These are phyloP conservation scores for Dendrolimus pini DNA, from an alignment of 2,888 invertebrate genomes.

Conservation along the genomic window DNA sequence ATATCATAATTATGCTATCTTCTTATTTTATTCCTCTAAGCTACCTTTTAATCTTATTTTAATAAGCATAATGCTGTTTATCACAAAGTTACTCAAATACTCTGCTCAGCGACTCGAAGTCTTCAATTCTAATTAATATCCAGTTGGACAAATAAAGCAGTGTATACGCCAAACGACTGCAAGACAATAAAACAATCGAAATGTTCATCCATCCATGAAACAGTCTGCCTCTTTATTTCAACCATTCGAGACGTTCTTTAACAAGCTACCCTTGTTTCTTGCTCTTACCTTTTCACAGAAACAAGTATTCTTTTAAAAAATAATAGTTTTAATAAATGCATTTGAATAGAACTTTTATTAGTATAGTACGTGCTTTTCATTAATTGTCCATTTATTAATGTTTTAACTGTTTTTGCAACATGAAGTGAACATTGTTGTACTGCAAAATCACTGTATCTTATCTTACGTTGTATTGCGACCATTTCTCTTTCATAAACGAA, in stretches of 20 bases:
- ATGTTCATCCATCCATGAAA: constrained; percentile 19
- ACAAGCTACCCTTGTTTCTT: constrained; percentile 54
- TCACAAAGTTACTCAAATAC: background rate
- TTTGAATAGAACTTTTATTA: too few relatives aligned
- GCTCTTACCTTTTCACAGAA: background rate
- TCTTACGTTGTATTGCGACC: too few relatives aligned
- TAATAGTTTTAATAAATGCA: too few relatives aligned
- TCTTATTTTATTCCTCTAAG: too few relatives aligned
- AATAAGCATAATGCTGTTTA: background rate
- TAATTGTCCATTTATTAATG: too few relatives aligned
- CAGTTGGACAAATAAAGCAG: constrained; percentile 19
- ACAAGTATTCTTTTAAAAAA: background rate
- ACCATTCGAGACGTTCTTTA: constrained; percentile 36
- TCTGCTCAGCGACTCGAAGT: background rate
- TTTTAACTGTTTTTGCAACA: too few relatives aligned
- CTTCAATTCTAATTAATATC: constrained; percentile 10
- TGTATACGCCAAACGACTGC: constrained; percentile 20
- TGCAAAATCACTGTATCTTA: too few relatives aligned
- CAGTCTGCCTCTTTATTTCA: constrained; percentile 41
- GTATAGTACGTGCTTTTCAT: too few relatives aligned
- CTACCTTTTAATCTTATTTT: too few relatives aligned
- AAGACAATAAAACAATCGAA: constrained; percentile 35
- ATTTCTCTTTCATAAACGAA: too few relatives aligned
- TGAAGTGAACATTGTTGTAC: too few relatives aligned
- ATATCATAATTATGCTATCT: too few relatives aligned